Evolutionary conservation across 2,888 invertebrate genomes (phyloP).

Genomic region (Stenoptilia bipunctidactyla): DNA sequence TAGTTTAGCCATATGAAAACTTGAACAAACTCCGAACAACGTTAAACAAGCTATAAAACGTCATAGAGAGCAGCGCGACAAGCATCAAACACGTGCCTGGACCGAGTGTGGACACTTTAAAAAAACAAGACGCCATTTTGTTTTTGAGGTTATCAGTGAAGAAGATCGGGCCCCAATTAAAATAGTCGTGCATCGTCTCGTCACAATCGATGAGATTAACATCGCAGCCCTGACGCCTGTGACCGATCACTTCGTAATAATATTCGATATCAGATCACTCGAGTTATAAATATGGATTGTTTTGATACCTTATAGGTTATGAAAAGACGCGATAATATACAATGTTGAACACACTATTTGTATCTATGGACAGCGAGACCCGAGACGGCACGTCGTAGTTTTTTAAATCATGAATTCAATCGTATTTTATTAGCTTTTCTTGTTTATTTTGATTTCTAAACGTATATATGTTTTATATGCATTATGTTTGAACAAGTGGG

Average conservation of each 20-base stretch:
- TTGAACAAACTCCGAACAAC: constrained; percentile 9
- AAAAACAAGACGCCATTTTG: constrained; percentile 55
- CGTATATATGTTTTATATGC: too few relatives aligned
- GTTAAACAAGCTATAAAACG: constrained; percentile 17
- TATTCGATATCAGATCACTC: not conserved
- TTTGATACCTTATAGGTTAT: not conserved
- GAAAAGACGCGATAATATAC: too few relatives aligned
- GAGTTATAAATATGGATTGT: not conserved
- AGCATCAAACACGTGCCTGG: constrained; percentile 52
- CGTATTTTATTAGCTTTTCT: too few relatives aligned
- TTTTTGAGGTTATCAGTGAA: constrained; percentile 43
- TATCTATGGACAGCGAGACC: too few relatives aligned
- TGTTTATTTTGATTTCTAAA: too few relatives aligned
- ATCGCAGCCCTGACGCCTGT: constrained; percentile 50
- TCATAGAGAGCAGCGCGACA: constrained; percentile 25
- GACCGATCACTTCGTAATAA: constrained; percentile 43
- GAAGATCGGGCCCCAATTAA: constrained; percentile 63
- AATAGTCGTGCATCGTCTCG: constrained; percentile 67
- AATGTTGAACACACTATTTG: too few relatives aligned
- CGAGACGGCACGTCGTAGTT: too few relatives aligned
- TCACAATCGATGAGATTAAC: constrained; percentile 55
- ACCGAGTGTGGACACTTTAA: constrained; percentile 20
- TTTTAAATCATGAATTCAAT: too few relatives aligned
- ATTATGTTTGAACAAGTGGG: too few relatives aligned
- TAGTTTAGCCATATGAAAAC: constrained; percentile 7